These are phyloP conservation scores for Limnephilus lunatus DNA, from an alignment of 2,888 invertebrate genomes.

Conservation along the genomic window DNA sequence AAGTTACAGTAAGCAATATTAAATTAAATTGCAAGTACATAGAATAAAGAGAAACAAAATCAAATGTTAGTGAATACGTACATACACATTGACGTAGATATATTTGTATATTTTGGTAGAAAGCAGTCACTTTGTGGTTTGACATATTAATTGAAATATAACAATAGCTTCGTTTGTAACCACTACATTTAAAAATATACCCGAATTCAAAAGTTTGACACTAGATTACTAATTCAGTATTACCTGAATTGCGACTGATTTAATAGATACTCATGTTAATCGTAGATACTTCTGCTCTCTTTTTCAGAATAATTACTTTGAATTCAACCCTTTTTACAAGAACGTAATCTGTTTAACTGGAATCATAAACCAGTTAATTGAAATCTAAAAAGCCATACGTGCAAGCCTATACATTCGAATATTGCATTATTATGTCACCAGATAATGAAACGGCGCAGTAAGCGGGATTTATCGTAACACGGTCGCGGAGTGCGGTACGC, in stretches of 20 bases:
- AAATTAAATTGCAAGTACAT: too few relatives aligned
- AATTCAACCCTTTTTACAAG: background rate
- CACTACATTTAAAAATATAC: too few relatives aligned
- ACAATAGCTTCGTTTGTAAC: too few relatives aligned
- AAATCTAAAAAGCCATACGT: background rate
- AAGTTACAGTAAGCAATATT: too few relatives aligned
- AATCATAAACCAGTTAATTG: background rate
- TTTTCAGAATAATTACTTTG: background rate
- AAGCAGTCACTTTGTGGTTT: too few relatives aligned
- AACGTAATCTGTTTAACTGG: background rate
- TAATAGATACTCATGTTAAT: background rate
- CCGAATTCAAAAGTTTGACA: too few relatives aligned
- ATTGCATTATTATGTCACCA: slow-evolving; percentile 15
- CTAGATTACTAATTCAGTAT: background rate
- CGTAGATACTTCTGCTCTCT: background rate
- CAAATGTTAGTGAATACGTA: too few relatives aligned
- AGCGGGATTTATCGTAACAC: slow-evolving; percentile 29
- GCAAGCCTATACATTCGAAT: background rate
- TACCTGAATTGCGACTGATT: background rate
- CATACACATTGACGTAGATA: too few relatives aligned
- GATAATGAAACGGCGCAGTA: slow-evolving; percentile 15
- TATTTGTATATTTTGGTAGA: too few relatives aligned
- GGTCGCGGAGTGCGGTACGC: slow-evolving; percentile 1
- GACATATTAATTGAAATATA: too few relatives aligned
- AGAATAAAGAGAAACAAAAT: too few relatives aligned